These are phyloP conservation scores for Drosophila rufa DNA, from an alignment of 1,140 invertebrate genomes.

Conservation along the genomic window DNA sequence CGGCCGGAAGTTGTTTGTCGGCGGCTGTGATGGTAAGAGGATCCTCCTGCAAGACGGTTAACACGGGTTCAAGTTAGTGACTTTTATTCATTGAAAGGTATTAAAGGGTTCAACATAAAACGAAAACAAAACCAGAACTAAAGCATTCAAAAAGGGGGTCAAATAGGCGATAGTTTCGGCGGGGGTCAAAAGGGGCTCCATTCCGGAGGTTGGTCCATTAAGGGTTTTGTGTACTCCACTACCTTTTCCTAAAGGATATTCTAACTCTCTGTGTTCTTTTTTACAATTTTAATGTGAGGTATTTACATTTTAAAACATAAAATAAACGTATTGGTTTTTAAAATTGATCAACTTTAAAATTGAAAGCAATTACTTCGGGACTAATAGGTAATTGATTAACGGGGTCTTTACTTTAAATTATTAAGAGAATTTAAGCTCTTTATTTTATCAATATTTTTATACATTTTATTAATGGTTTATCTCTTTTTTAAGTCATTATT, in stretches of 20 bases:
- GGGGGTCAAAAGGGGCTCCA: constrained; percentile 10
- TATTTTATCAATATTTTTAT: background rate
- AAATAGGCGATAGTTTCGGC: constrained; percentile 32
- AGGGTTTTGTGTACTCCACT: background rate
- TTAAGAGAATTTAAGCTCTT: background rate
- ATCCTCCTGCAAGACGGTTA: constrained; percentile 73
- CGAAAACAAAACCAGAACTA: constrained; percentile 66
- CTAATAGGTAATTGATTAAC: background rate
- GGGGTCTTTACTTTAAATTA: background rate
- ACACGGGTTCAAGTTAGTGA: constrained; percentile 28
- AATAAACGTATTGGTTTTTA: background rate
- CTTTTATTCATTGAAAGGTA: background rate
- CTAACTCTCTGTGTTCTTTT: background rate
- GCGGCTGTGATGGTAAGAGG: constrained; percentile 80
- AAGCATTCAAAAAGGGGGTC: constrained; percentile 72
- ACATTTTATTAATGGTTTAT: background rate
- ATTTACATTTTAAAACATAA: background rate
- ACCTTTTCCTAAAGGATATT: background rate
- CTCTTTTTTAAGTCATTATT: no score
- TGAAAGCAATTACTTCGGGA: background rate
- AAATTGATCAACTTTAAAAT: background rate
- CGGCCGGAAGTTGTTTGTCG: constrained; percentile 69
- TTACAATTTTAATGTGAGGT: background rate
- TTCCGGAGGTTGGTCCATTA: background rate
- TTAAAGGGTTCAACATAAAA: constrained; percentile 49